Conservation (phyloP, 1,140 invertebrate species). For the Vollenhovia emeryi region DNA sequence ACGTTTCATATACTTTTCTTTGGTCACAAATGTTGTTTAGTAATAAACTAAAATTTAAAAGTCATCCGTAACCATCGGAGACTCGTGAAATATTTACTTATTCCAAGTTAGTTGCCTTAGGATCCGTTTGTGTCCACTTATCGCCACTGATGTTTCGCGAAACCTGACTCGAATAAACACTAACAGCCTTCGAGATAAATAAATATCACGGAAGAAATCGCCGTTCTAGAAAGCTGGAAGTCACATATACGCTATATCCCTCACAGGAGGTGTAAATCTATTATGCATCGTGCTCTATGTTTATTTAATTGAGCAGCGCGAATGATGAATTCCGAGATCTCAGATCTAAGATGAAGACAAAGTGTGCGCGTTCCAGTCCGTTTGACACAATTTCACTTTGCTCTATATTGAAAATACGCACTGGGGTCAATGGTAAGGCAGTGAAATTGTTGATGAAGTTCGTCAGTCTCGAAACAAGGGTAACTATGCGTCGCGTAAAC, state of each 20-base stretch:
- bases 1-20: constrained; percentile 33
- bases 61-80: background rate
- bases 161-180: constrained; percentile 34
- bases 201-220: constrained; percentile 42
- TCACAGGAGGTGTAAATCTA: background rate
- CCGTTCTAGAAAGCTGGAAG: constrained; percentile 31
- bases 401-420: constrained; percentile 34
- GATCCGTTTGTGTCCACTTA: constrained; percentile 17
- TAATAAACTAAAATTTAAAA: constrained; percentile 11
- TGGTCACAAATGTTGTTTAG: constrained; percentile 13
- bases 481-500: constrained; percentile 50
- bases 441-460: constrained; percentile 64
- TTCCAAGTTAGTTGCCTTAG: constrained; percentile 42
- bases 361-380: constrained; percentile 17
- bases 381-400: constrained; percentile 29
- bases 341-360: constrained; percentile 37
- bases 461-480: constrained; percentile 55
- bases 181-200: constrained; percentile 57
- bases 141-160: constrained; percentile 12
- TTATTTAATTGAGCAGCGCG: constrained; percentile 5
- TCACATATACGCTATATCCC: background rate
- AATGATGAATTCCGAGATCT: constrained; percentile 33
- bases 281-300: background rate
- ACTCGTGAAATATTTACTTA: constrained; percentile 10
- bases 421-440: constrained; percentile 70